Percentiles rank a stretch among this genome's conserved stretches.
Evolutionary conservation across 2,113 vertebrate species (phyloP).

Genomic region (Tupaia tana): DNA sequence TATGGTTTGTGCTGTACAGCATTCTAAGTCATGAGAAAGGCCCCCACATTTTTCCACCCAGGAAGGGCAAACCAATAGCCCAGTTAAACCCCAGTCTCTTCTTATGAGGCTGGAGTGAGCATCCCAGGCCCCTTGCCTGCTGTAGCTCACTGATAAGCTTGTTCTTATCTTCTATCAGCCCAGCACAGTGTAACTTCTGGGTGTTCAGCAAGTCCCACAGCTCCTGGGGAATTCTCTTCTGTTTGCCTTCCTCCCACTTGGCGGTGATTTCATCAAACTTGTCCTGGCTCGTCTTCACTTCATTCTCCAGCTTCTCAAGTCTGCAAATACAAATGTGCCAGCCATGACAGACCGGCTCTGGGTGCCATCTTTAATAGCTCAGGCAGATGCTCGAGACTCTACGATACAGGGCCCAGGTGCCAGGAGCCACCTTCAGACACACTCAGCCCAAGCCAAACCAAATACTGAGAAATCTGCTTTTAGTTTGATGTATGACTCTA

Average conservation of each 20-base stretch:
- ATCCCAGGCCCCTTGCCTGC: constrained; percentile 82
- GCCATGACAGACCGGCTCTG: constrained; percentile 82
- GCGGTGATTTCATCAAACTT: constrained; percentile 89
- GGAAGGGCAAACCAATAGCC: neutral
- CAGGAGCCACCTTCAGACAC: neutral
- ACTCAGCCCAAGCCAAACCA: neutral
- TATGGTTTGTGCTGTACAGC: neutral
- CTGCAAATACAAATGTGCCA: constrained; percentile 79
- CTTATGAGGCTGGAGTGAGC: accelerated
- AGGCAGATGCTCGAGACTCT: neutral
- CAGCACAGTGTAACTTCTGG: constrained; percentile 88
- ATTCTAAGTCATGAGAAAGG: neutral
- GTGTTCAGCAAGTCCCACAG: constrained; percentile 87
- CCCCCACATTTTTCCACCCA: neutral
- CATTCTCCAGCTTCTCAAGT: constrained; percentile 86
- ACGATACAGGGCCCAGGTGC: accelerated
- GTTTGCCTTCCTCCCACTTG: constrained; percentile 85
- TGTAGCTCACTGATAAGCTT: constrained; percentile 89
- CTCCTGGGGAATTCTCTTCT: constrained; percentile 85
- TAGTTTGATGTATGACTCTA: neutral
- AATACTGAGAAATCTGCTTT: neutral
- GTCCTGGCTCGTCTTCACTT: constrained; percentile 84
- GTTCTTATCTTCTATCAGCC: constrained; percentile 90
- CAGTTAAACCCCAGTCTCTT: neutral
- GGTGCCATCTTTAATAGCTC: constrained; percentile 65